phyloP scores from a whole-genome alignment of 2,888 invertebrate species.

The Deladenus siricidicola region DNA sequence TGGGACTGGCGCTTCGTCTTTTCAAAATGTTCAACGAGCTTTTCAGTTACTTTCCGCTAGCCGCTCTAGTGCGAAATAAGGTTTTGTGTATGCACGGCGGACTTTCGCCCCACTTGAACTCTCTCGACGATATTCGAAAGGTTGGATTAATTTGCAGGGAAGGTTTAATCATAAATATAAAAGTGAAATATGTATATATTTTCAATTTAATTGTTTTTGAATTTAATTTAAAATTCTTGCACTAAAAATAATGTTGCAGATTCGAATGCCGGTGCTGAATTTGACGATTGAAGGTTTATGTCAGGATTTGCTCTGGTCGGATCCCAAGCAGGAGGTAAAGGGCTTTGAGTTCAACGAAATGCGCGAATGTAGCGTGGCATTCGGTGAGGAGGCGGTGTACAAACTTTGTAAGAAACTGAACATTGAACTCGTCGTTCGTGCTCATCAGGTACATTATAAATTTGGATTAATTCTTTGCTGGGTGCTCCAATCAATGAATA shows the following conservation, averaged over 20 bases:
- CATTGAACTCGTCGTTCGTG: constrained; percentile 20
- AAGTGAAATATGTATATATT: neutral
- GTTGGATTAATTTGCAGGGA: constrained; percentile 4
- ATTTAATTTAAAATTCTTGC: too few species aligned
- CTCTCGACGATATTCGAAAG: constrained; percentile 18
- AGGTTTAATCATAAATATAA: neutral
- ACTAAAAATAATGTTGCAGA: neutral
- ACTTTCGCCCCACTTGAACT: constrained; percentile 16
- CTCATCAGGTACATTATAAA: constrained; percentile 20
- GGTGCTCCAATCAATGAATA: too few species aligned
- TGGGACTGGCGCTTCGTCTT: constrained; percentile 21
- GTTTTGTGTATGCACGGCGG: constrained; percentile 30
- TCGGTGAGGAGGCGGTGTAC: constrained; percentile 20
- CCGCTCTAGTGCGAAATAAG: constrained; percentile 18
- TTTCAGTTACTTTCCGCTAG: constrained; percentile 23
- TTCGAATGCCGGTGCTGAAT: neutral
- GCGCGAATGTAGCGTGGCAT: constrained; percentile 17
- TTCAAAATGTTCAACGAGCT: constrained; percentile 22
- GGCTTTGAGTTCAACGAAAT: constrained; percentile 18
- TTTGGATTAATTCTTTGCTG: neutral
- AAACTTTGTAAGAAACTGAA: constrained; percentile 17
- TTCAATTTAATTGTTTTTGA: too few species aligned
- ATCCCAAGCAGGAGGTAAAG: constrained; percentile 11
- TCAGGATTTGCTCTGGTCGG: constrained; percentile 21
- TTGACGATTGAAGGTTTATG: neutral